Evolutionary conservation across 2,797 vertebrate genomes (phyloP), one percentile per base, ranked within the genome.

Genomic region (Micrastur ruficollis): DNA sequence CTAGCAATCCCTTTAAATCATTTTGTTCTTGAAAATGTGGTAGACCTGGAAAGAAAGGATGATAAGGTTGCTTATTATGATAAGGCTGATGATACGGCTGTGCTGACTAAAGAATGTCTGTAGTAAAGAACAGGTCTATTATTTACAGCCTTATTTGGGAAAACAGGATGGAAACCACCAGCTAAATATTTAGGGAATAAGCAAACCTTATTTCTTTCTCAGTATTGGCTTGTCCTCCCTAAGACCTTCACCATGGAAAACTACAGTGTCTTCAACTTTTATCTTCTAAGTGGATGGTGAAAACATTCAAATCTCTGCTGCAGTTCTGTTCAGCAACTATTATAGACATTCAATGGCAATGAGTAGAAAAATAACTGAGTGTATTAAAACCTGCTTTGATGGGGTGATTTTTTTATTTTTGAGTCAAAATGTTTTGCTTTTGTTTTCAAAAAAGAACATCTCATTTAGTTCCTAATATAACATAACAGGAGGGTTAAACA

Each of bases 1-100:
- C 99, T 96, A 99, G 98, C 97, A 99, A 98, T 92, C 99, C 99
- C 97, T 99, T 99, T 91, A 99, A 97, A 96, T 99, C 99, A 78
- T 98, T 98, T 98, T 99, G 99, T 75, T 99, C 99, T 97, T 99
- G 99, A 98, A 99, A 99, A 98, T 98, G 98, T 11, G 99, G 99
- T 96, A 99, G 98, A 98, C 98, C 99, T 99, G 94, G 50, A 18
- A 75, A 89, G 87, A 95, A 96, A 27, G 13, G 53, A 86, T 32
- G 1, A 40, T n/a, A 26, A 79, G 38, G 7, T 34, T 53, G 61
- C 8, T 81, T 2, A 14, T 70, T 73, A 44, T 15, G 8, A 12
- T 42, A 71, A 38, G 32, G 26, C 4, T 71, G 36, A 6, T n/a
- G 40, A 87, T 29, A 87, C 7, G 6, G 7, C 11, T 93, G 56